Conservation (phyloP, 2,888 invertebrate genomes). For the Gortyna flavago region DNA sequence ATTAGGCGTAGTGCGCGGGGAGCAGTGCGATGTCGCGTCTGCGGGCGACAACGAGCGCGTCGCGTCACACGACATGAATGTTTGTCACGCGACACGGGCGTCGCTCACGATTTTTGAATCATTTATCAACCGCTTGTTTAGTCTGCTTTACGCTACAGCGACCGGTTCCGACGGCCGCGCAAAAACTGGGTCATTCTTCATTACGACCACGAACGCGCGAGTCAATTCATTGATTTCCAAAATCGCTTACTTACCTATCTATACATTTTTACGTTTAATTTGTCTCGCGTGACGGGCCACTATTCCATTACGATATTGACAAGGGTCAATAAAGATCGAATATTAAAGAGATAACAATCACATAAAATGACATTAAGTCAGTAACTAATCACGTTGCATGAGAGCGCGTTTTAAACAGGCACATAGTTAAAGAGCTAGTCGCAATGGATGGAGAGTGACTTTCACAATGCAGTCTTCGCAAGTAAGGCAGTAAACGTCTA, state of each 20-base stretch:
- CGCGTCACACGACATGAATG: constrained; percentile 58
- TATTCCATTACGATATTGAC: constrained; percentile 69
- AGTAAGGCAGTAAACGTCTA: constrained; percentile 34
- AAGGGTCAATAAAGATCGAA: constrained; percentile 69
- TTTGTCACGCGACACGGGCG: constrained; percentile 64
- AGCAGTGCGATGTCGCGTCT: constrained; percentile 57
- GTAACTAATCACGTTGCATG: constrained; percentile 54
- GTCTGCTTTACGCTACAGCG: constrained; percentile 70
- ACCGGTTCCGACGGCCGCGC: constrained; percentile 66
- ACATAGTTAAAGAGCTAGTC: constrained; percentile 35
- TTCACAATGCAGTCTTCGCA: constrained; percentile 56
- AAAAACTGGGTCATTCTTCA: constrained; percentile 76
- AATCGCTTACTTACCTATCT: too few species aligned
- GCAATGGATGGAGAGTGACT: constrained; percentile 56
- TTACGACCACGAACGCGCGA: constrained; percentile 66
- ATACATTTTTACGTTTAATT: constrained; percentile 58
- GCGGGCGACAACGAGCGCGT: constrained; percentile 58
- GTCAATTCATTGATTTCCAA: constrained; percentile 71
- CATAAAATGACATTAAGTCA: constrained; percentile 55
- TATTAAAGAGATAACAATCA: constrained; percentile 64
- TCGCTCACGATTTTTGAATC: constrained; percentile 75
- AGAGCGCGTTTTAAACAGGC: constrained; percentile 38
- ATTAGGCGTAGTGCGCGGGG: constrained; percentile 58
- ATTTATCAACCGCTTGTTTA: constrained; percentile 78
- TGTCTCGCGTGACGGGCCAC: constrained; percentile 68